Conservation (phyloP, 2,888 invertebrate species). For the Stratiomys singularior region DNA sequence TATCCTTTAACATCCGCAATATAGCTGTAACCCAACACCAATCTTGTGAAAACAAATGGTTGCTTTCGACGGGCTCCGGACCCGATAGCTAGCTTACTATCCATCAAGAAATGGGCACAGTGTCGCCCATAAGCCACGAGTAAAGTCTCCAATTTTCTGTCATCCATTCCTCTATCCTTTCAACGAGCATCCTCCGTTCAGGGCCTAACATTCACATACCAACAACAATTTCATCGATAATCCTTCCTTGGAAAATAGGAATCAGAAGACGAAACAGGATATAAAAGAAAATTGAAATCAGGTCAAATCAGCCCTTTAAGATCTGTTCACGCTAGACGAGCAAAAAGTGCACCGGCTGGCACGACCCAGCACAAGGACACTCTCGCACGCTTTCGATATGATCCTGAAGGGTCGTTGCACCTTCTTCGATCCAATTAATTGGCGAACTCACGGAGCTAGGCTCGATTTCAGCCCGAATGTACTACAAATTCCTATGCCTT, state of each 20-base stretch:
- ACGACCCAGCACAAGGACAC: constrained; percentile 24
- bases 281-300: constrained; percentile 7
- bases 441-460: constrained; percentile 15
- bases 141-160: constrained; percentile 4
- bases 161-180: not conserved
- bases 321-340: not conserved
- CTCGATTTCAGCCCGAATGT: constrained; percentile 4
- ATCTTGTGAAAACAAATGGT: constrained; percentile 32
- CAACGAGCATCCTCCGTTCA: not conserved
- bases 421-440: constrained; percentile 44
- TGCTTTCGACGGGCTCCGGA: not conserved
- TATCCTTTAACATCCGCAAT: not conserved
- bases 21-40: constrained; percentile 21
- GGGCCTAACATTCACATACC: not conserved
- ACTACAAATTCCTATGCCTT: too few relatives aligned
- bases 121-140: too few relatives aligned
- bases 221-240: not conserved
- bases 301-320: constrained; percentile 13
- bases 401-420: constrained; percentile 39
- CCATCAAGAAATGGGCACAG: constrained; percentile 8
- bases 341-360: not conserved
- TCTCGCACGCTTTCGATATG: not conserved
- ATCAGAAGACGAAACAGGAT: not conserved
- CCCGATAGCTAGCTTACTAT: constrained; percentile 18
- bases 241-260: not conserved